Evolutionary conservation across 2,888 invertebrate genomes (phyloP), one percentile per base, ranked within the genome.

Genomic region (Perizoma affinitatum): DNA sequence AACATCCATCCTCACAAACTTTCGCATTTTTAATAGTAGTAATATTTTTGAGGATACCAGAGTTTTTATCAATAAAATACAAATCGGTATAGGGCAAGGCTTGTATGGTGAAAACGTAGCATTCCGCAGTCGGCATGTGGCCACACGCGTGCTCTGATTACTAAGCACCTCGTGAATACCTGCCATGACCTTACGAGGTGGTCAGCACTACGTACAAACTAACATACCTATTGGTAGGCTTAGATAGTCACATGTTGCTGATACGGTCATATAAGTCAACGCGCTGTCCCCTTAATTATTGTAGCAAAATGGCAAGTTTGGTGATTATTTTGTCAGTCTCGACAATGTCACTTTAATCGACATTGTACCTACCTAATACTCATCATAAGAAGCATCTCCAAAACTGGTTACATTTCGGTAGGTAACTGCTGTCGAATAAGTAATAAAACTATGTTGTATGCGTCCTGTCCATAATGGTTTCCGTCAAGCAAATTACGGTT

Each of bases 381-480:
- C 33, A 42, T 54, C 46, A 11, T 7, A 49, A 35, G 6, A 49
- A 11, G 43, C 38, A 35, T 58, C 57, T 54, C 40, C 46, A 9
- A 11, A 73, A 72, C 77, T 52, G 11, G 75, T 71, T 73, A 52
- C 54, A 54, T 66, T 69, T 61, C 68, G 65, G 71, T 72, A 68
- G 51, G 53, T 64, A 63, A 54, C 73, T 76, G 79, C 73, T 77
- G 79, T 80, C 80, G 74, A 70, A 73, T 60, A 68, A 61, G 75
- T 67, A 62, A 79, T 83, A 80, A 83, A 82, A 66, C 60, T 64
- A 69, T 63, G 74, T 65, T 84, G 84, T 85, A 87, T 85, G 75
- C 70, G 74, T 87, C 85, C 87, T 83, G 83, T 61, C 58, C 46
- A 33, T 75, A 77, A 84, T 78, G 72, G 77, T 76, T 83, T 86